Conservation (phyloP, 2,797 vertebrate genomes). For the Coranthus polyacanthus region DNA sequence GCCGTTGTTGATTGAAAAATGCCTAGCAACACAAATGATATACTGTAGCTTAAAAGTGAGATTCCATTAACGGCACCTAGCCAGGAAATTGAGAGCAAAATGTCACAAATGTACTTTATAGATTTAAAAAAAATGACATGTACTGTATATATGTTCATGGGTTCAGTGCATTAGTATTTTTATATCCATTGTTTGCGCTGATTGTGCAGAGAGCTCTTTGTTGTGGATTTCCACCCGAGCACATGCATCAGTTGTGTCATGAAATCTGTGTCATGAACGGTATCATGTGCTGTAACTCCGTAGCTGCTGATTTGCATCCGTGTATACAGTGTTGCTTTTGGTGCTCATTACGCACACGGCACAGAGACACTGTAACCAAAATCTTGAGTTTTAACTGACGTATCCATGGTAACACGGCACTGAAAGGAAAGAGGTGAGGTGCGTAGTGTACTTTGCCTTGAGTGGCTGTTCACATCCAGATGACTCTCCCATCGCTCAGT, state of each 20-base stretch:
- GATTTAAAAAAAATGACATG: neutral
- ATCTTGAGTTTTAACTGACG: conserved; percentile 69
- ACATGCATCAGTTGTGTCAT: conserved; percentile 39
- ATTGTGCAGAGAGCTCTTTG: conserved; percentile 13
- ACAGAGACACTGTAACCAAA: conserved; percentile 44
- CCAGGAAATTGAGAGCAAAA: no score
- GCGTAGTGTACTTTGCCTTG: conserved; percentile 70
- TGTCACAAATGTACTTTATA: neutral
- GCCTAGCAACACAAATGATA: no score
- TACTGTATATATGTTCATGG: neutral
- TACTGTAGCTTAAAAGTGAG: no score
- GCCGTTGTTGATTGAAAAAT: no score
- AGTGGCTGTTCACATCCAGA: conserved; percentile 73
- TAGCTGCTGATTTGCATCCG: conserved; percentile 37
- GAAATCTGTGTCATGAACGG: conserved; percentile 45
- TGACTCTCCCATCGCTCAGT: conserved; percentile 63
- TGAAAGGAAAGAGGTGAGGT: conserved; percentile 65
- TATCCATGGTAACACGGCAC: conserved; percentile 80
- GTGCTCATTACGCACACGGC: conserved; percentile 56
- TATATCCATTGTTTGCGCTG: neutral
- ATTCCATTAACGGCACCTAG: no score
- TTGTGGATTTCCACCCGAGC: conserved; percentile 6
- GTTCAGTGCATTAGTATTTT: neutral
- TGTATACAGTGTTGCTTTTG: conserved; percentile 56
- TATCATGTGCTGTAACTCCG: conserved; percentile 42